Evolutionary conservation across 2,797 vertebrate species (phyloP), one percentile per base, ranked within the genome.

Genomic region (Cryptoprocta ferox): DNA sequence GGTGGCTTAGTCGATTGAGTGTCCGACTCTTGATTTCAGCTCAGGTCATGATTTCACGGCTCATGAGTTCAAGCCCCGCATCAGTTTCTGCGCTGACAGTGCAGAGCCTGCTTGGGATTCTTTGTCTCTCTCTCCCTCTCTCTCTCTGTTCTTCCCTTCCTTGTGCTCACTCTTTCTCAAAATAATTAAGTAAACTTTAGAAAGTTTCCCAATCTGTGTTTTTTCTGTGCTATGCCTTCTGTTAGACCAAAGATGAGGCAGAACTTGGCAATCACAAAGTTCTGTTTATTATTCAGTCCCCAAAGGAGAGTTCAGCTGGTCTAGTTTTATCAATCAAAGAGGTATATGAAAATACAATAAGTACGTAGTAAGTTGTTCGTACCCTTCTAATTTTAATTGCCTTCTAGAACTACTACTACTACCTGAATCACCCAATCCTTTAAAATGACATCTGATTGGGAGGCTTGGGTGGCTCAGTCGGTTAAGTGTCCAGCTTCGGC

Each of bases 271-370:
- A 48, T 48, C 73, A 3, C 53, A 59, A 70, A 42, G 59, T 37
- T 13, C 24, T 91, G 56, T 89, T 65, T 94, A n/a, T 32, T 87
- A 75, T 32, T 84, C 53, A 76, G 10, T 83, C 92, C 16, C 24
- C 65, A 94, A 61, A 91, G 48, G 30, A 91, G 66, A 45, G 59
- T 76, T 94, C 21, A 56, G 73, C 30, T 65, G 48, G 12, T 82
- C 76, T 8, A 39, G 79, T 70, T 93, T 48, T 76, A 75, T 84
- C 96, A 89, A 83, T 94, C 39, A 87, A 80, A 95, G 73, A 92
- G 45, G n/a, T 42, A 32, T 24, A 65, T 81, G n/a, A 85, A 97
- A 96, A 68, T 82, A 32, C 12, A 93, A 10, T 82, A 71, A 94
- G 32, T 32, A 28, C 4, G 30, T 50, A 63, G 24, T 18, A 95